Evolutionary conservation across 2,888 invertebrate species (phyloP).

Genomic region (Belgica antarctica): DNA sequence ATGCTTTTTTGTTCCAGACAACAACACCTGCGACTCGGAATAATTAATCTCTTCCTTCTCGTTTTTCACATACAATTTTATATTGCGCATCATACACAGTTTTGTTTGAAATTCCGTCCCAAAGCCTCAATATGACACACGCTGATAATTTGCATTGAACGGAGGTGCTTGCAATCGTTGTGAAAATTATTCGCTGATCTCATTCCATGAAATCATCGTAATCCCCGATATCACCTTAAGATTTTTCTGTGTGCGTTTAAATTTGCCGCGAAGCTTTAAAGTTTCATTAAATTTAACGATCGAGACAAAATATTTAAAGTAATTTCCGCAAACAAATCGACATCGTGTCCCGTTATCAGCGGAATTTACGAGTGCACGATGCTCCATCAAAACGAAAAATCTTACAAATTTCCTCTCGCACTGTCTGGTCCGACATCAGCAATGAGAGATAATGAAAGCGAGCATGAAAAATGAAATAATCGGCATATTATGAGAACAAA

Average conservation of each 20-base stretch:
- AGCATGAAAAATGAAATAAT: conserved; percentile 43
- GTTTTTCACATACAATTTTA: background rate
- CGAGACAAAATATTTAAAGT: background rate
- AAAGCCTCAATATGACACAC: background rate
- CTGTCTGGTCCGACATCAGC: background rate
- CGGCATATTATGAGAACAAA: conserved; percentile 16
- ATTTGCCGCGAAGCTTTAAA: background rate
- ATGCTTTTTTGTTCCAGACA: background rate
- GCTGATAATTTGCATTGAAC: conserved; percentile 2
- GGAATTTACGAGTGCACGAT: too few species aligned
- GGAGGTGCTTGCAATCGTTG: background rate
- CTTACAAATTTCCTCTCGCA: background rate
- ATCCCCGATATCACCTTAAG: conserved; percentile 4
- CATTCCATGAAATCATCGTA: background rate
- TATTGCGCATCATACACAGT: conserved; percentile 10
- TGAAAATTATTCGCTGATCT: background rate
- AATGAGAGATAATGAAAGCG: conserved; percentile 36
- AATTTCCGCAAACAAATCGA: background rate
- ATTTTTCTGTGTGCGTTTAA: background rate
- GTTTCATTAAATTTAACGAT: background rate
- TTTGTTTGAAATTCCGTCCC: background rate
- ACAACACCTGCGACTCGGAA: conserved; percentile 32
- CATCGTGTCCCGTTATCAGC: background rate
- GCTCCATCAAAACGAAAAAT: background rate
- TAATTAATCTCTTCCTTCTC: background rate